Conservation (phyloP, 2,797 vertebrate genomes). For the Glossophaga mutica region DNA sequence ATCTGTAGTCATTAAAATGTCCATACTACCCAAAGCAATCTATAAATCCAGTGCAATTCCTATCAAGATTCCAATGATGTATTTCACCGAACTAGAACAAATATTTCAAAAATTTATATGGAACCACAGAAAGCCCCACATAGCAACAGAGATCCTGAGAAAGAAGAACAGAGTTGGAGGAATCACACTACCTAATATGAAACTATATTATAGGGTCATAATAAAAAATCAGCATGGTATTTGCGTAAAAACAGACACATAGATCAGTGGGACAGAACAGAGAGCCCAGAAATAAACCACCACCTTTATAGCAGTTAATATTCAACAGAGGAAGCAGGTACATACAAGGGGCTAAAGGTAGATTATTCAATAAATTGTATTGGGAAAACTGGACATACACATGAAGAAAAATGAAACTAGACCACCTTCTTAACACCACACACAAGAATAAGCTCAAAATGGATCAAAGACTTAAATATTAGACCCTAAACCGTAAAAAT, state of each 20-base stretch:
- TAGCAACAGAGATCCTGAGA: not conserved
- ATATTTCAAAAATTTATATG: not conserved
- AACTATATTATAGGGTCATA: not conserved
- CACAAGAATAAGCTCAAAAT: not conserved
- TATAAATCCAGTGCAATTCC: not conserved
- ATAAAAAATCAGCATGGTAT: not conserved
- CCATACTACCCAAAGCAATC: too few species aligned
- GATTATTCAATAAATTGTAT: not conserved
- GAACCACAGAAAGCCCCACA: not conserved
- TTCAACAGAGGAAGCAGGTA: not conserved
- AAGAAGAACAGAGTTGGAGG: not conserved
- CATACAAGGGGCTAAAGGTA: not conserved
- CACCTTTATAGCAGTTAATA: not conserved
- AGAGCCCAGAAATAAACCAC: not conserved
- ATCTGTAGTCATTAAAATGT: too few species aligned
- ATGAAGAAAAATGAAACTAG: not conserved
- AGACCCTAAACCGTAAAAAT: not conserved
- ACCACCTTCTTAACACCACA: not conserved
- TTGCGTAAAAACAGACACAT: not conserved
- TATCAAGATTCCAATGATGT: not conserved
- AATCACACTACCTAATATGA: not conserved
- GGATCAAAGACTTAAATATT: not conserved
- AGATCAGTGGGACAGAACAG: not conserved
- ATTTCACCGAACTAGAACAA: not conserved
- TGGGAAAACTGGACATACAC: not conserved